Base-by-base conservation (phyloP, 2,797 vertebrate species). In the Rhabdophis nuchalis region DNA sequence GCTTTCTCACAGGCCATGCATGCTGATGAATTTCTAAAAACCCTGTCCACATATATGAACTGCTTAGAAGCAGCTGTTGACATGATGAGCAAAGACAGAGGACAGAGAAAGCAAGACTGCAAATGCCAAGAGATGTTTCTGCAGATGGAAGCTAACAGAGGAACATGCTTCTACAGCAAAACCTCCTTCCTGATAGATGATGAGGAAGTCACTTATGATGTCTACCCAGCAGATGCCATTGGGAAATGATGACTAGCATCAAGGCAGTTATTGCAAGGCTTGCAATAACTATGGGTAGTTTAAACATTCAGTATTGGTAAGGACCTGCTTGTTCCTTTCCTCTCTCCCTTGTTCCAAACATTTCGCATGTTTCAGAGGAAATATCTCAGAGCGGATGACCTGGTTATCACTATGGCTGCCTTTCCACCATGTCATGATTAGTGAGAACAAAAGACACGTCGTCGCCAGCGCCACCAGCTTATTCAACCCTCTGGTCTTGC, bases 391-490 rank as follows among this genome's bases (percentile, higher is more conserved):
- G n/a, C 60, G 27, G 53, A n/a, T 90, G 58, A 72, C 25, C 85
- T 58, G 57, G 91, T 77, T 36, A 61, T 88, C 4, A 88, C 46
- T 61, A 53, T 87, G 64, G 64, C 90, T n/a, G 23, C 1, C 53
- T 8, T 0, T 64, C 0, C 3, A 56, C 53, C 57, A 86, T 57
- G 72, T 94, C 90, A 89, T 64, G 77, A 4, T 3, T 32, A 86
- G 0, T 23, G 5, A 27, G 32, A 92, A 92, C 90, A 90, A 94
- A 95, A 94, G 77, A 91, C 94, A 95, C 87, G 86, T 93, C 82
- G 72, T 94, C 52, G 64, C 2, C 77, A 52, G 95, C 82, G 90
- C 94, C 68, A 0, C 97, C 96, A 96, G 88, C 93, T 96, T 96
- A 92, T 94, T 95, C 96, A 97, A 97, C 86, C 97, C 60, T 25